Evolutionary conservation across 2,888 invertebrate genomes (phyloP).

Genomic region (Teleogryllus oceanicus): DNA sequence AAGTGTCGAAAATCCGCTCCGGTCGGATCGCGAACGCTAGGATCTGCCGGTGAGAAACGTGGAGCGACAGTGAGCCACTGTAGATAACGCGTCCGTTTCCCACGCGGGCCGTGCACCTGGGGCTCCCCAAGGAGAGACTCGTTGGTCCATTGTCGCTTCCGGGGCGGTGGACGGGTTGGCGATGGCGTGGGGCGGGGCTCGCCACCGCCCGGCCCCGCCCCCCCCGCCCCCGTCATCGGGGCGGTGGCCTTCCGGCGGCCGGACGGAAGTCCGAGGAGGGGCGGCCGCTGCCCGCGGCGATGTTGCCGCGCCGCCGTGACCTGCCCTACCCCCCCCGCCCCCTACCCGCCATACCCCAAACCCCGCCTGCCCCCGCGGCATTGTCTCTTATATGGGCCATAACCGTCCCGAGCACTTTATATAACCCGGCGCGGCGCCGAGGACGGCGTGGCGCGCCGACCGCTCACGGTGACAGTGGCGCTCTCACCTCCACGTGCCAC

Average conservation of each 20-base stretch:
- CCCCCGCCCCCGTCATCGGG: neutral
- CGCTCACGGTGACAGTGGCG: neutral
- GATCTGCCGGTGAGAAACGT: no score
- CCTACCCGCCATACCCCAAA: neutral
- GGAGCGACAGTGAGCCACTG: no score
- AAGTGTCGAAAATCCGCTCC: no score
- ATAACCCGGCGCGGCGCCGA: neutral
- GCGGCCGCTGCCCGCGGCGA: neutral
- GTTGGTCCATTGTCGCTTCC: neutral
- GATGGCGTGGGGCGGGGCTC: neutral
- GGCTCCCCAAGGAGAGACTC: neutral
- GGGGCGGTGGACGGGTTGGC: no score
- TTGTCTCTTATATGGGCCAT: constrained; percentile 9
- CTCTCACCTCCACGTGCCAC: neutral
- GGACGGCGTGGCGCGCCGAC: neutral
- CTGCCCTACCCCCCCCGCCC: neutral
- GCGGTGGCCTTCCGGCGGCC: neutral
- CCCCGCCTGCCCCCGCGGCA: neutral
- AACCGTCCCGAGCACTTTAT: constrained; percentile 6
- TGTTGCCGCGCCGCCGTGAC: neutral
- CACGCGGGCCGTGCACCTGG: neutral
- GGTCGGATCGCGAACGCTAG: no score
- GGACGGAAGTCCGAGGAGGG: neutral
- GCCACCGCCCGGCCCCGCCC: neutral
- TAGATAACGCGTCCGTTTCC: neutral